These are phyloP conservation scores for Sarcophaga rosellei DNA, from an alignment of 2,888 invertebrate genomes.

Conservation along the genomic window DNA sequence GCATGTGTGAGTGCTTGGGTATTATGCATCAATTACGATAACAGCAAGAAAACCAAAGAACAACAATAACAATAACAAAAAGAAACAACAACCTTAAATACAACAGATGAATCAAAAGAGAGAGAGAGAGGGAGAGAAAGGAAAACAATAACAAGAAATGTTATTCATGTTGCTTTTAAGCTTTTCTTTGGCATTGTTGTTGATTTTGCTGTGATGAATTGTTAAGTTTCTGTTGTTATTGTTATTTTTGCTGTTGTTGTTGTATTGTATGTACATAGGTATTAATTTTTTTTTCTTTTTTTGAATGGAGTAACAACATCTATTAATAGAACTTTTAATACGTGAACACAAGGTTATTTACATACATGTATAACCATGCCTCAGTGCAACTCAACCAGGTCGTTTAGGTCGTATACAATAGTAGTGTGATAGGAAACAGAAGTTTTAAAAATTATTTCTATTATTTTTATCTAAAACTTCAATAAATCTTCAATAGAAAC, in stretches of 20 bases:
- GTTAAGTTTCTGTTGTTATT: background rate
- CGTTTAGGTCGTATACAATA: background rate
- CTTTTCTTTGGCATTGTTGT: background rate
- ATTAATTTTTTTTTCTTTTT: background rate
- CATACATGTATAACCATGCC: background rate
- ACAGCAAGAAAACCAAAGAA: slow-evolving; percentile 20
- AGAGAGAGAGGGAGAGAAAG: too few species aligned
- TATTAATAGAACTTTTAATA: slow-evolving; percentile 15
- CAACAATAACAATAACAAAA: slow-evolving; percentile 13
- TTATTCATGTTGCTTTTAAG: background rate
- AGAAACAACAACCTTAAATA: background rate
- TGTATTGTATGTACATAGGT: background rate
- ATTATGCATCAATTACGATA: slow-evolving; percentile 37
- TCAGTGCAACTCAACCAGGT: background rate
- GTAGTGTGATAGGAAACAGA: background rate
- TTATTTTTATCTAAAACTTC: background rate
- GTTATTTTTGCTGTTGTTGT: background rate
- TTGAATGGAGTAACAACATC: background rate
- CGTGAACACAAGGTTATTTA: slow-evolving; percentile 14
- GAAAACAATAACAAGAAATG: background rate
- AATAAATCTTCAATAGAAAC: background rate
- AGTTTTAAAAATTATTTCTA: background rate
- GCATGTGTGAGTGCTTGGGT: background rate
- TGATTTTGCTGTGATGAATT: background rate
- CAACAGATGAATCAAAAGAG: background rate